Conservation (phyloP, 2,888 invertebrate genomes). For the Pterostichus niger region DNA sequence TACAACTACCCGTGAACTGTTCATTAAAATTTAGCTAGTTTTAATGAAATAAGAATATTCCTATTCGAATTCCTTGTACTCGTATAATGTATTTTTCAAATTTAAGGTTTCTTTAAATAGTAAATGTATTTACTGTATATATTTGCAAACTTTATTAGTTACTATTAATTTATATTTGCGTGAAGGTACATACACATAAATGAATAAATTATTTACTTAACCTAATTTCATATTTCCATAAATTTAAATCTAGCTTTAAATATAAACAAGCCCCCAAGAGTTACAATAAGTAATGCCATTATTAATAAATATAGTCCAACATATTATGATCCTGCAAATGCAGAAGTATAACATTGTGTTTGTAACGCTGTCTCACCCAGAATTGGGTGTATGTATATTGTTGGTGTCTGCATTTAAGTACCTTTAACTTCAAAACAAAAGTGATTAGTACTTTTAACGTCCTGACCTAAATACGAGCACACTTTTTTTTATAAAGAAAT, state of each 20-base stretch:
- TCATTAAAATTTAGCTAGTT: no score
- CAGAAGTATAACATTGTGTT: no score
- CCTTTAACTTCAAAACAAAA: no score
- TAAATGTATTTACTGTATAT: not conserved
- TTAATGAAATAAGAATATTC: not conserved
- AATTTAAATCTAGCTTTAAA: not conserved
- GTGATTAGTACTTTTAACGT: no score
- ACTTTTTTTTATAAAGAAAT: no score
- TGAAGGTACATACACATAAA: not conserved
- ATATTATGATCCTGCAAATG: not conserved
- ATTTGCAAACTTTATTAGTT: constrained; percentile 9
- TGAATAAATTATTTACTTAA: constrained; percentile 7
- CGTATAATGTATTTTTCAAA: no score
- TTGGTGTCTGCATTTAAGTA: no score
- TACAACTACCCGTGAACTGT: no score
- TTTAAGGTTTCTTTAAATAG: not conserved
- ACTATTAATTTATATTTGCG: not conserved
- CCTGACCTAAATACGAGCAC: no score
- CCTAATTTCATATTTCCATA: constrained; percentile 1
- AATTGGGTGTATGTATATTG: no score
- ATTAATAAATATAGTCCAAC: not conserved
- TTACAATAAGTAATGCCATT: no score
- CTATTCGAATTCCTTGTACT: not conserved
- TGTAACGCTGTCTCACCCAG: no score
- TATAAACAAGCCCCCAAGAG: not conserved